Conservation (phyloP, 2,888 invertebrate species). For the Allolobophora icterica region DNA sequence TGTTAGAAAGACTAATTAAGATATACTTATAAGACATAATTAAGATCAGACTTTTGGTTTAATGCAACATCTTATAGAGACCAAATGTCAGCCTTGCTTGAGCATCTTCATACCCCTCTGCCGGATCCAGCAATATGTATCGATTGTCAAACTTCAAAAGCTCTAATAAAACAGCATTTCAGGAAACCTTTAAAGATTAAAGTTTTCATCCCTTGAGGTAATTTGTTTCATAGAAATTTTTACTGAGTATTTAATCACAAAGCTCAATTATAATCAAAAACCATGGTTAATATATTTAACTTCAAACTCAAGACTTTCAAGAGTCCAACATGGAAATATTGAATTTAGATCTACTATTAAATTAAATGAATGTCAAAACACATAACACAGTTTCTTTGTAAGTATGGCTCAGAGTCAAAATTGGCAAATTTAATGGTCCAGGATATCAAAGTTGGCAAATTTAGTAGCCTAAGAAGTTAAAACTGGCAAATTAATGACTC, state of each 20-base stretch:
- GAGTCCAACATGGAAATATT: neutral
- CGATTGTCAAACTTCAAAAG: neutral
- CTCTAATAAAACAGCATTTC: neutral
- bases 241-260: neutral
- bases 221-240: too few relatives aligned
- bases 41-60: too few relatives aligned
- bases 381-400: neutral
- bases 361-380: neutral
- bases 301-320: neutral
- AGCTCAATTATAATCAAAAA: neutral
- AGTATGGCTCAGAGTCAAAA: neutral
- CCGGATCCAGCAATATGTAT: neutral
- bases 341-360: neutral
- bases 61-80: neutral
- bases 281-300: neutral
- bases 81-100: too few relatives aligned
- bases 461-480: neutral
- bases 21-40: too few relatives aligned
- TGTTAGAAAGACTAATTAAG: neutral
- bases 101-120: neutral
- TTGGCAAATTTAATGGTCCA: neutral
- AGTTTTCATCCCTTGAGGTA: too few relatives aligned
- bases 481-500: neutral
- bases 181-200: neutral
- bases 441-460: neutral